phyloP scores from a whole-genome alignment of 2,113 vertebrate species.

The Oncorhynchus kisutch region DNA sequence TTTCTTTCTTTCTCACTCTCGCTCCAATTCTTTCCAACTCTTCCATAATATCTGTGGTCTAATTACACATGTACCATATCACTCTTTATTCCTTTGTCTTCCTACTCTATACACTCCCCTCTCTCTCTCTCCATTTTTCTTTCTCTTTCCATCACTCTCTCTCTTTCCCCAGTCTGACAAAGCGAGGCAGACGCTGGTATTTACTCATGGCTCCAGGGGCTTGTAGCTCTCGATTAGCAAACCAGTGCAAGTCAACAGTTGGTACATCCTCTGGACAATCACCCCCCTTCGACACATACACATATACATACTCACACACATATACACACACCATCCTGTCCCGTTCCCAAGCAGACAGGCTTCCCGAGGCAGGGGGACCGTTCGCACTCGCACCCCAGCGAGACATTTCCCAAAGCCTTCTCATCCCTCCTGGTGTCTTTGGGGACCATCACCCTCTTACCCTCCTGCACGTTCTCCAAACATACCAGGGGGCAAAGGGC shows the following conservation, averaged over 20 bases:
- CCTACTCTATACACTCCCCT: no score
- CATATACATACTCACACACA: not conserved
- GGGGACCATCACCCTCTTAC: constrained; percentile 55
- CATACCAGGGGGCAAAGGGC: constrained; percentile 58
- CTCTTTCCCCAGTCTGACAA: constrained; percentile 29
- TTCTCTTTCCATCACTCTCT: not conserved
- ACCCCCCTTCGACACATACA: constrained; percentile 16
- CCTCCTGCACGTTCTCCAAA: constrained; percentile 59
- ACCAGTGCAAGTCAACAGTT: constrained; percentile 75
- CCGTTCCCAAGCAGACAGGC: constrained; percentile 32
- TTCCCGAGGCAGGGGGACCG: constrained; percentile 42
- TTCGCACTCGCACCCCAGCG: constrained; percentile 61
- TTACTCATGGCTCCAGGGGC: constrained; percentile 71
- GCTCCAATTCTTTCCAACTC: no score
- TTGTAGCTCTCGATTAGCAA: constrained; percentile 74
- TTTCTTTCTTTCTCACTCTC: no score
- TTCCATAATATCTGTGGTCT: no score
- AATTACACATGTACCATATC: no score
- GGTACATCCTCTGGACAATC: constrained; percentile 69
- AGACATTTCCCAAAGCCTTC: constrained; percentile 71
- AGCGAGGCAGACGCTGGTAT: constrained; percentile 67
- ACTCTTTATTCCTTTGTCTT: no score
- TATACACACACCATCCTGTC: not conserved
- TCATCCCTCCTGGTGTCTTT: constrained; percentile 13
- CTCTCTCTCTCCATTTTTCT: not conserved